Evolutionary conservation across 2,888 invertebrate genomes (phyloP), one percentile per base, ranked within the genome.

Genomic region (Orgyia antiqua): DNA sequence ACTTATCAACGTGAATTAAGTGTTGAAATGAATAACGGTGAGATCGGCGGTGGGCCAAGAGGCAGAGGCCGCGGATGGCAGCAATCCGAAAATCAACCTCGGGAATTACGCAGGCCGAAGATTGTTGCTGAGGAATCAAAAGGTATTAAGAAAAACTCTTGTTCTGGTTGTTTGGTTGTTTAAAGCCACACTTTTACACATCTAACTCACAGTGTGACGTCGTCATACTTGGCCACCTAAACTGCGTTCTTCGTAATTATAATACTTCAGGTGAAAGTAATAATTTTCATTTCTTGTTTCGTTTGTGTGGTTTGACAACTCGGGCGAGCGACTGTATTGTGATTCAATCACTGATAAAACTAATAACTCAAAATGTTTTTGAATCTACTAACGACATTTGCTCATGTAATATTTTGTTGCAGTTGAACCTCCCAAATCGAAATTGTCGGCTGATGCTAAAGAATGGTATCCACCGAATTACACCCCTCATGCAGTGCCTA

Each of bases 401-500:
- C n/a, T 38, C n/a, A 13, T n/a, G n/a, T n/a, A n/a, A n/a, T 33
- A 27, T 29, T 51, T 48, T 41, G 37, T 52, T 50, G 15, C 53
- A 79, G 77, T 58, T 39, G 80, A 80, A 45, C 61, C 69, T 44
- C 62, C 78, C 10, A 83, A 78, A 51, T 87, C 86, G 10, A 87
- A 67, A 11, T 53, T 89, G 39, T 89, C 88, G 25, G 89, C 84
- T 9, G 88, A 89, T 32, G 90, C 90, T 13, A 86, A 88, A 48
- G 90, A 89, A 70, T 90, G 89, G 88, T 88, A 84, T 52, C 89
- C 89, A 29, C 77, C 87, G 10, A 87, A 86, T 51, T 87, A 87
- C 61, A 75, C 68, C 24, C 74, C 71, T 7, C 78, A 77, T 45
- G 53, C 65, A 11, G 64, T 52, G 31, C 68, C 67, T 21, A 51